Conservation (phyloP, 2,888 invertebrate species). For the Panopea generosa region DNA sequence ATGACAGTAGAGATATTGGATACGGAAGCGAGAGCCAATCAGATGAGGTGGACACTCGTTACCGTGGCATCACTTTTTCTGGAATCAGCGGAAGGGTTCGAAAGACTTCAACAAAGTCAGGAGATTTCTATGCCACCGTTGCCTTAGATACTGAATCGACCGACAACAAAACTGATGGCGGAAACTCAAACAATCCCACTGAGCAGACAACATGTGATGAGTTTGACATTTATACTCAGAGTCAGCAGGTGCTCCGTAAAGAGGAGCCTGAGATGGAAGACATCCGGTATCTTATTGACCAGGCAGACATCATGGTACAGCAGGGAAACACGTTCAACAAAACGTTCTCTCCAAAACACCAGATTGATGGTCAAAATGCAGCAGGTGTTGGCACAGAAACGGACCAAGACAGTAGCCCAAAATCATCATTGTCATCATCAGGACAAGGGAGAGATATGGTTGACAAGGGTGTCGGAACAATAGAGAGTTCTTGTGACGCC, state of each 20-base stretch:
- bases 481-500: slow-evolving; percentile 80
- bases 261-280: slow-evolving; percentile 65
- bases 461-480: slow-evolving; percentile 58
- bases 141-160: slow-evolving; percentile 59
- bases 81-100: slow-evolving; percentile 51
- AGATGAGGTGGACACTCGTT: slow-evolving; percentile 78
- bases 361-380: slow-evolving; percentile 19
- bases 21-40: slow-evolving; percentile 85
- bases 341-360: slow-evolving; percentile 47
- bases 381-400: slow-evolving; percentile 18
- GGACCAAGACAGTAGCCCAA: neutral
- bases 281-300: slow-evolving; percentile 76
- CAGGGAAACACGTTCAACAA: slow-evolving; percentile 57
- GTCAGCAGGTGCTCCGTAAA: slow-evolving; percentile 50
- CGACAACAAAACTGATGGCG: slow-evolving; percentile 65
- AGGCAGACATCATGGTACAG: slow-evolving; percentile 76
- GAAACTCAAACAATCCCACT: slow-evolving; percentile 33
- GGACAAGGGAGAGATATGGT: slow-evolving; percentile 43
- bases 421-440: slow-evolving; percentile 48
- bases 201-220: slow-evolving; percentile 45
- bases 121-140: slow-evolving; percentile 58
- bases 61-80: slow-evolving; percentile 60
- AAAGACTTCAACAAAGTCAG: slow-evolving; percentile 47
- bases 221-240: slow-evolving; percentile 48
- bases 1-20: slow-evolving; percentile 81